Conservation (phyloP, 2,113 vertebrate species). For the Ivindomyrus marchei region DNA sequence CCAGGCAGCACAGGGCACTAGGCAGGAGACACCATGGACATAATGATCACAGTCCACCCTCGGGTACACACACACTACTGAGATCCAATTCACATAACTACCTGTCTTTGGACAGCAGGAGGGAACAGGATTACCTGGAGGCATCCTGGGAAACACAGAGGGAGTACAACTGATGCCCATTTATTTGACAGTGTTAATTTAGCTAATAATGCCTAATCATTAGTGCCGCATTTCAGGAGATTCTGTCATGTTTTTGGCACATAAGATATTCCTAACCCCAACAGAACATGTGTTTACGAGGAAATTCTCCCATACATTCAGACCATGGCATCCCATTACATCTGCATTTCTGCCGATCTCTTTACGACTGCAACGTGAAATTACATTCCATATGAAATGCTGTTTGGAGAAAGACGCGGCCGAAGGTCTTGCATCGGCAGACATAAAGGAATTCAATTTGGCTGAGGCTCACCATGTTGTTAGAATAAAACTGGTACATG, state of each 20-base stretch:
- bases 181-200: background rate
- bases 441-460: background rate
- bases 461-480: background rate
- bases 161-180: background rate
- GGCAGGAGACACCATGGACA: background rate
- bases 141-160: background rate
- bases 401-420: background rate
- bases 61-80: background rate
- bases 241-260: background rate
- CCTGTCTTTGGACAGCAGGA: background rate
- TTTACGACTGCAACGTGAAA: background rate
- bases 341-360: background rate
- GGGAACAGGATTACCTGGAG: background rate
- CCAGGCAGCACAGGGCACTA: background rate
- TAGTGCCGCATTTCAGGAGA: background rate
- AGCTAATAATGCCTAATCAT: background rate
- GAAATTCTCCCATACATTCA: background rate
- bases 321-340: background rate
- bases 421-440: background rate
- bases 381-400: background rate
- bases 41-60: background rate
- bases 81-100: background rate
- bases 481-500: background rate
- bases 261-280: background rate
- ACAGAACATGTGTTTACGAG: background rate